phyloP scores from a whole-genome alignment of 64 coral and sea anemone genomes.

The Stichodactyla mertensii region DNA sequence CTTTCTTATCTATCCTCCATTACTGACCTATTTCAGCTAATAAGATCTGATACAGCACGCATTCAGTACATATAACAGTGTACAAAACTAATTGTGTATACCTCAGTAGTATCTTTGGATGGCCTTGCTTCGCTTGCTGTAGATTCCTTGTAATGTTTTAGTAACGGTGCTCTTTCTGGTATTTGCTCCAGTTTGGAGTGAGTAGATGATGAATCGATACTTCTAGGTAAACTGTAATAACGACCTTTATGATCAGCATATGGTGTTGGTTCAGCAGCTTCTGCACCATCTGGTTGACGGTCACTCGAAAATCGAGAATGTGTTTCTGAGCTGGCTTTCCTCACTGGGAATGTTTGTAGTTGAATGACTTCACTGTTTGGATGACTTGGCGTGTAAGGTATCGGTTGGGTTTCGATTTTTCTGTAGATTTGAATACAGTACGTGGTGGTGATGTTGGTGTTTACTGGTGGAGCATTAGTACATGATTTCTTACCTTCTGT shows the following conservation, averaged over 20 bases:
- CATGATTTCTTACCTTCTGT: slow-evolving; percentile 51
- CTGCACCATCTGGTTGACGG: slow-evolving; percentile 78
- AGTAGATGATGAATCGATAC: slow-evolving; percentile 26
- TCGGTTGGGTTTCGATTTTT: slow-evolving; percentile 64
- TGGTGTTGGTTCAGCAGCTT: slow-evolving; percentile 43
- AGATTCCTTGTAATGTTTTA: slow-evolving; percentile 8
- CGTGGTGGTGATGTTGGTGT: not conserved
- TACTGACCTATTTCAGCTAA: too few species aligned
- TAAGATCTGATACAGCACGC: too few species aligned
- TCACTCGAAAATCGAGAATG: slow-evolving; percentile 42
- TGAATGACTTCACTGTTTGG: slow-evolving; percentile 45
- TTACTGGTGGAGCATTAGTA: not conserved
- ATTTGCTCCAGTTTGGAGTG: slow-evolving; percentile 58
- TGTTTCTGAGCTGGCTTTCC: slow-evolving; percentile 30
- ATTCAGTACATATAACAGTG: too few species aligned
- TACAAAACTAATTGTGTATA: too few species aligned
- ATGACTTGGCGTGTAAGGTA: slow-evolving; percentile 58
- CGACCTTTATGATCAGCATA: slow-evolving; percentile 26
- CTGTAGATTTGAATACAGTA: slow-evolving; percentile 26
- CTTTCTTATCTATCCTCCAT: too few species aligned
- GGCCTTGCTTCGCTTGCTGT: not conserved
- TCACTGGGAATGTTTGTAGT: slow-evolving; percentile 57
- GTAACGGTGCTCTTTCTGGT: slow-evolving; percentile 71
- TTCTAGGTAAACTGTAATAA: slow-evolving; percentile 25
- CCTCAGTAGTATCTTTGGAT: not conserved